Evolutionary conservation across 1,140 invertebrate genomes (phyloP), one percentile per base, ranked within the genome.

Genomic region (Cecropterus lyciades): DNA sequence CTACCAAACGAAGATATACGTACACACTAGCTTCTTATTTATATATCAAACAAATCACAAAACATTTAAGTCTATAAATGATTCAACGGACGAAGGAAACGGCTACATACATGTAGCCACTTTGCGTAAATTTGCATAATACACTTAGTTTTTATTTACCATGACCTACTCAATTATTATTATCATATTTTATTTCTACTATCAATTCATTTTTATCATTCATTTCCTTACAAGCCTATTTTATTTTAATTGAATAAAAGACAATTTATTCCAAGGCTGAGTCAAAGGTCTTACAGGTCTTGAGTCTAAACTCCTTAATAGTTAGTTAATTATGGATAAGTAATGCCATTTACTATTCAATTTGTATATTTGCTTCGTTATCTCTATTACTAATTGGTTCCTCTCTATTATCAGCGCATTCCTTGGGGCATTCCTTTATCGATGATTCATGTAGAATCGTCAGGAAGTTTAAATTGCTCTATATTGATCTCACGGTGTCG

Each of bases 361-460:
- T 64, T 70, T 66, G 48, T 73, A 70, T 76, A 59, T 76, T 73
- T 73, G 73, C 66, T 63, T 73, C 52, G 49, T 70, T 73, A 76
- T 78, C 70, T 62, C 9, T 57, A 27, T 57, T 45, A 49, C 30
- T 63, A 48, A 72, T 69, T 55, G 48, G 11, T 48, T 48, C 14
- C 14, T 10, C 27, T 62, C 48, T 51, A 43, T 33, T 66, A 72
- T 71, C 59, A 60, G 11, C 60, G 51, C 51, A 71, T 48, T 69
- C 37, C 65, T 64, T 45, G 60, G 67, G 70, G 20, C 45, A 67
- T 56, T 60, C 64, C 65, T 72, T 46, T 11, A 33, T 48, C 52
- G 65, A 69, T 75, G 73, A 72, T 56, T 75, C 73, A 75, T 40
- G 9, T 42, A 17, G 30, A n/a, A 33, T 20, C 27, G 40, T 13